These are phyloP conservation scores for Meghimatium bilineatum DNA, from an alignment of 2,888 invertebrate species.

Conservation along the genomic window DNA sequence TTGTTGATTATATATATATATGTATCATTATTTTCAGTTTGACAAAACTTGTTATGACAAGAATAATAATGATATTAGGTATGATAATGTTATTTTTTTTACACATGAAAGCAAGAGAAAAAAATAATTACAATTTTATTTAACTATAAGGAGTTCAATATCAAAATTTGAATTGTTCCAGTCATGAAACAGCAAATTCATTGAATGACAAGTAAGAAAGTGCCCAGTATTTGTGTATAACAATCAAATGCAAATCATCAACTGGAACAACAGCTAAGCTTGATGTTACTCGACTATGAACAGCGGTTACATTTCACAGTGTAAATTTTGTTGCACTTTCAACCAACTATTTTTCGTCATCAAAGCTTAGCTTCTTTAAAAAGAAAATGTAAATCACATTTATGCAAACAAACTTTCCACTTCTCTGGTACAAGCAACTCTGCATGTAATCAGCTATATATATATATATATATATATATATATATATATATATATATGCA, in stretches of 20 bases:
- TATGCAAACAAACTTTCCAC: no score
- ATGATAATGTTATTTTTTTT: not conserved
- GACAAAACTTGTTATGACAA: not conserved
- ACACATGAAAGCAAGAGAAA: not conserved
- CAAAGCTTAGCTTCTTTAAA: not conserved
- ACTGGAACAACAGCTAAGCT: not conserved
- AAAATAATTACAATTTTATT: not conserved
- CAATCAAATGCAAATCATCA: not conserved
- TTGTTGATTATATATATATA: not conserved
- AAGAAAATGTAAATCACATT: no score
- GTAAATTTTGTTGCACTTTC: not conserved
- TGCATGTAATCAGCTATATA: no score
- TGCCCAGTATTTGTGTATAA: not conserved
- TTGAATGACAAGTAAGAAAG: not conserved
- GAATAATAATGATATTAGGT: not conserved
- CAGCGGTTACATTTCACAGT: not conserved
- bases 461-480: no score
- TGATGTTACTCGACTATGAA: not conserved
- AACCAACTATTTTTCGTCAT: not conserved
- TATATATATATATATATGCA: no score
- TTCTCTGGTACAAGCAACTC: no score
- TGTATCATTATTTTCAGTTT: not conserved
- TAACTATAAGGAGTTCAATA: slow-evolving; percentile 18
- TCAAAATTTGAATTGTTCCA: not conserved
- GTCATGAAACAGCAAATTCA: not conserved